Conservation (phyloP, 2,888 invertebrate genomes). For the Ceramica pisi region DNA sequence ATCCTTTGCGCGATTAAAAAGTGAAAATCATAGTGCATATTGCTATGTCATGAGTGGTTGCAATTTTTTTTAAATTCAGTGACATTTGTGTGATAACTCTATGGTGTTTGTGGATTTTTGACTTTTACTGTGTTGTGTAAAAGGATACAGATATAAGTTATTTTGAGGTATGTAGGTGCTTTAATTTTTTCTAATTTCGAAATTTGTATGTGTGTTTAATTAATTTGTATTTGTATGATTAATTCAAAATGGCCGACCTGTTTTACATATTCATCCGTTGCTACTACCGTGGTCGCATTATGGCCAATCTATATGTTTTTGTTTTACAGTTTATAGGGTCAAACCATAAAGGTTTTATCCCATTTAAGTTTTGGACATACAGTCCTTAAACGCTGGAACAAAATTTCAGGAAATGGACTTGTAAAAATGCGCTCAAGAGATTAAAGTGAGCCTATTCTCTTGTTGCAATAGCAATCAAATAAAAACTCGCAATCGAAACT, state of each 20-base stretch:
- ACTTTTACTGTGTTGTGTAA: constrained; percentile 52
- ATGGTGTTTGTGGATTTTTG: constrained; percentile 76
- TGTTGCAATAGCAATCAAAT: too few species aligned
- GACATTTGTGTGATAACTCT: constrained; percentile 77
- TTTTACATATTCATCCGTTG: not conserved
- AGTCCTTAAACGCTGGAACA: too few species aligned
- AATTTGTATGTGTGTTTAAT: constrained; percentile 8
- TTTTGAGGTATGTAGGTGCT: constrained; percentile 57
- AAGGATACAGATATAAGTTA: constrained; percentile 53
- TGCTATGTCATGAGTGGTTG: constrained; percentile 77
- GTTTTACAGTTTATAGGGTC: not conserved
- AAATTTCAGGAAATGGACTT: not conserved
- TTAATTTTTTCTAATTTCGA: constrained; percentile 46
- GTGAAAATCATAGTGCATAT: constrained; percentile 80
- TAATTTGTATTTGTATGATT: constrained; percentile 4
- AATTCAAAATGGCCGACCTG: constrained; percentile 42
- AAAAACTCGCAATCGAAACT: too few species aligned
- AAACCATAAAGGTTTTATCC: not conserved
- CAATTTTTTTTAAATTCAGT: constrained; percentile 68
- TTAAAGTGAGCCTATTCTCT: too few species aligned
- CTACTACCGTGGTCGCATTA: not conserved
- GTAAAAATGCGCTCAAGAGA: too few species aligned
- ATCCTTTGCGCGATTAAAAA: constrained; percentile 79
- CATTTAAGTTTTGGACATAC: too few species aligned
- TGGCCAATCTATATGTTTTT: not conserved